A percentile compares a stretch with the other conserved stretches of the same genome.
These are phyloP conservation scores for Botia kubotai DNA, from an alignment of 2,797 vertebrate species.

Conservation along the genomic window DNA sequence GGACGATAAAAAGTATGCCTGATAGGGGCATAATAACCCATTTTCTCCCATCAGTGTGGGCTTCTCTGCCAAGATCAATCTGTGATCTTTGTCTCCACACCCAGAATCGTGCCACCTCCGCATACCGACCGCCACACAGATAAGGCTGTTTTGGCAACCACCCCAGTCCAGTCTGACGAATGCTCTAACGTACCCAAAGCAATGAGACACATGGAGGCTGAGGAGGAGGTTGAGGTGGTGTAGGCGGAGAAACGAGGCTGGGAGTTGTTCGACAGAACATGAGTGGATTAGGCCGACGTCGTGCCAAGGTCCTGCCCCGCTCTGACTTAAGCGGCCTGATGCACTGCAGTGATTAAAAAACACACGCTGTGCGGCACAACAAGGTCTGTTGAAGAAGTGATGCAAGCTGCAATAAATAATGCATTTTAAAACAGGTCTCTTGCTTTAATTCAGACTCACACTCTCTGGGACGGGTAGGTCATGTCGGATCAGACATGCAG, in stretches of 20 bases:
- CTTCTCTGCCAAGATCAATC: slow-evolving; percentile 49
- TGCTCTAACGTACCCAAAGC: slow-evolving; percentile 64
- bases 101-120: slow-evolving; percentile 25
- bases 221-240: slow-evolving; percentile 55
- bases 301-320: slow-evolving; percentile 73
- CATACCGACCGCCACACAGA: slow-evolving; percentile 43
- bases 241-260: slow-evolving; percentile 18
- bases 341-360: slow-evolving; percentile 75
- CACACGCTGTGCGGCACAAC: slow-evolving; percentile 47
- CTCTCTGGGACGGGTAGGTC: slow-evolving; percentile 49
- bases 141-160: slow-evolving; percentile 68
- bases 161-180: slow-evolving; percentile 53
- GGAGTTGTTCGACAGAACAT: slow-evolving; percentile 60
- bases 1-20: slow-evolving; percentile 1
- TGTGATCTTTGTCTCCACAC: slow-evolving; percentile 40
- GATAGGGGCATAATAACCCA: slow-evolving; percentile 4
- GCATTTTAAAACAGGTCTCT: slow-evolving; percentile 27
- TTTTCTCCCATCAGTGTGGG: slow-evolving; percentile 31
- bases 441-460: slow-evolving; percentile 21
- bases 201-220: slow-evolving; percentile 49
- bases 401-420: slow-evolving; percentile 28
- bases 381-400: slow-evolving; percentile 49
- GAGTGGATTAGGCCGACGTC: slow-evolving; percentile 77
- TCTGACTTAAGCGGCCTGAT: slow-evolving; percentile 71
- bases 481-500: slow-evolving; percentile 48